Conservation (phyloP, 2,797 vertebrate genomes). For the Diceros bicornis region DNA sequence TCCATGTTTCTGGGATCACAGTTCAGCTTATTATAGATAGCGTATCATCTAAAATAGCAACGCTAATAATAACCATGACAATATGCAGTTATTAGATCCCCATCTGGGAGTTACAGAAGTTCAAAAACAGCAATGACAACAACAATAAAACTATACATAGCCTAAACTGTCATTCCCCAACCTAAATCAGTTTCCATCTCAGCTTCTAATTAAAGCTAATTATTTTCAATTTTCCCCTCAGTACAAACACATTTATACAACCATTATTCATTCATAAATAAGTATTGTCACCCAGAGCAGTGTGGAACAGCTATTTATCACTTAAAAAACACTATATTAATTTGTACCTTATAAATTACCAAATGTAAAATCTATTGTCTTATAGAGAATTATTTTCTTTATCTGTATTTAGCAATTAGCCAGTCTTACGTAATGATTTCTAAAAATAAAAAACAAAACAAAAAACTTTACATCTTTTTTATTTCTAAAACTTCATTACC, state of each 20-base stretch:
- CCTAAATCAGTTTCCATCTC: constrained; percentile 67
- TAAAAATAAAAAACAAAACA: neutral
- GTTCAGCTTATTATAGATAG: neutral
- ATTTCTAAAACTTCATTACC: neutral
- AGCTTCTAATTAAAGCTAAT: constrained; percentile 74
- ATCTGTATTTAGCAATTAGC: neutral
- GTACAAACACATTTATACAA: constrained; percentile 54
- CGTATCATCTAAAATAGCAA: constrained; percentile 38
- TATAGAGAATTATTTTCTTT: neutral
- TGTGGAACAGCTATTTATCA: constrained; percentile 34
- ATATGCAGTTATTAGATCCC: neutral
- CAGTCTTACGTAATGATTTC: neutral
- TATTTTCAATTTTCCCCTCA: constrained; percentile 70
- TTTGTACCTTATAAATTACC: neutral
- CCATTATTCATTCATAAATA: constrained; percentile 76
- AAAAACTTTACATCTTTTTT: neutral
- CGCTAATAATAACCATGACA: constrained; percentile 12
- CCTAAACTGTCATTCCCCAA: constrained; percentile 29
- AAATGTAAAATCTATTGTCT: constrained; percentile 34
- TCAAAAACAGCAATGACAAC: constrained; percentile 35
- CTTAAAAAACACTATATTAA: constrained; percentile 51
- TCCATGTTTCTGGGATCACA: neutral
- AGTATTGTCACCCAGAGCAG: constrained; percentile 43
- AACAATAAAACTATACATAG: constrained; percentile 18
- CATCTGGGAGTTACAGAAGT: constrained; percentile 23